A percentile compares a stretch with the other conserved stretches of the same genome.
Evolutionary conservation across 1,140 invertebrate species (phyloP).

Genomic region (Pseudomyrmex concolor): DNA sequence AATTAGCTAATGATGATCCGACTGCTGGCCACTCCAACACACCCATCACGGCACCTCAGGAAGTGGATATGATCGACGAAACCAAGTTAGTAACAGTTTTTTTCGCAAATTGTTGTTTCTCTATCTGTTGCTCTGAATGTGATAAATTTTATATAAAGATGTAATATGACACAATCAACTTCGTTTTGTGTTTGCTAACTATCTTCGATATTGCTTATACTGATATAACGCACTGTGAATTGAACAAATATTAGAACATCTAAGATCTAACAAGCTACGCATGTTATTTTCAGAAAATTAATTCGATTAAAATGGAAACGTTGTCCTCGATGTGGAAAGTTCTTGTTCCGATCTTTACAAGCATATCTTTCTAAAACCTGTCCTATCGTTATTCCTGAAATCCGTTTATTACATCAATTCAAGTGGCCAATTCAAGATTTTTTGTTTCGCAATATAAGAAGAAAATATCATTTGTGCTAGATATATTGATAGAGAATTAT

Average conservation of each 20-base stretch:
- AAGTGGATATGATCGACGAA: conserved; percentile 96
- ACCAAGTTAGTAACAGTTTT: conserved; percentile 92
- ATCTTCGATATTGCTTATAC: too few relatives aligned
- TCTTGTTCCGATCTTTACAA: conserved; percentile 47
- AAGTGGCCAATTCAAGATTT: conserved; percentile 74
- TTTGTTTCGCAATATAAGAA: conserved; percentile 69
- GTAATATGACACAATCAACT: too few relatives aligned
- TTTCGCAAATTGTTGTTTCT: conserved; percentile 17
- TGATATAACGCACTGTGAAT: too few relatives aligned
- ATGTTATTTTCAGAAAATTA: conserved; percentile 68
- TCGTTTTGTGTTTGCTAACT: too few relatives aligned
- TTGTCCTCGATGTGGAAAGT: conserved; percentile 73
- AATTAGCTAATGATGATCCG: conserved; percentile 97
- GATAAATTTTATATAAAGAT: not conserved
- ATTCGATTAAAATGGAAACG: conserved; percentile 52
- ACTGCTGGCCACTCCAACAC: conserved; percentile 98
- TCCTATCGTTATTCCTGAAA: conserved; percentile 66
- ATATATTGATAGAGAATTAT: conserved; percentile 4
- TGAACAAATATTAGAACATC: not conserved
- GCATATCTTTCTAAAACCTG: conserved; percentile 39
- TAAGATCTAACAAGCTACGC: not conserved
- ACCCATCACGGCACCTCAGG: conserved; percentile 96
- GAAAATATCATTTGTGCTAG: conserved; percentile 59
- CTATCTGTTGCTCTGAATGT: not conserved
- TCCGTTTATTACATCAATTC: conserved; percentile 52